These are phyloP conservation scores for Heliconius hortense DNA, from an alignment of 2,888 invertebrate species.

Conservation along the genomic window DNA sequence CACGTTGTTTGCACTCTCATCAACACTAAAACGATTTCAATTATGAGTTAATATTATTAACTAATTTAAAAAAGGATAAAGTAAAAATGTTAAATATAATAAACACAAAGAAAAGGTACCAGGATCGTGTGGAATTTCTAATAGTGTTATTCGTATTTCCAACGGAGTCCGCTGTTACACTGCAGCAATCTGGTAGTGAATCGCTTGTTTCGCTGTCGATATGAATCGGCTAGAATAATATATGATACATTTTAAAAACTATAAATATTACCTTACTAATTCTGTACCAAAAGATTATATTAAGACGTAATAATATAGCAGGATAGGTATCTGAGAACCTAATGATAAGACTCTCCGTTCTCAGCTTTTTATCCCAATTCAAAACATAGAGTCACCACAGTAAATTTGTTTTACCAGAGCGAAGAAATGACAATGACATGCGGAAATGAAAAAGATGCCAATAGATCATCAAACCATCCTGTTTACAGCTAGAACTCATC, in stretches of 20 bases:
- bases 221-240: constrained; percentile 65
- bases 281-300: too few species aligned
- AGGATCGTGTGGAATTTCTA: constrained; percentile 31
- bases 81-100: not conserved
- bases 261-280: not conserved
- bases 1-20: constrained; percentile 70
- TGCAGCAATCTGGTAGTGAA: constrained; percentile 72
- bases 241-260: not conserved
- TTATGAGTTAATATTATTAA: not conserved
- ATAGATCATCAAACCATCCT: not conserved
- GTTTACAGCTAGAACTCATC: not conserved
- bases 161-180: constrained; percentile 66
- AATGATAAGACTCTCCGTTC: not conserved
- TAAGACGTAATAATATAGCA: not conserved
- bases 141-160: constrained; percentile 51
- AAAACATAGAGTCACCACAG: not conserved
- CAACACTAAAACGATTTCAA: constrained; percentile 43
- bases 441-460: not conserved
- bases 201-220: constrained; percentile 78
- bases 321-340: not conserved
- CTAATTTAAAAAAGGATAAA: not conserved
- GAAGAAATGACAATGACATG: not conserved
- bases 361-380: not conserved
- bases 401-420: not conserved
- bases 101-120: constrained; percentile 29